A percentile compares a stretch with the other conserved stretches of the same genome.
Conservation (phyloP, 30 jellyfish, hydroid and myxozoan species). For the Morbakka virulenta region DNA sequence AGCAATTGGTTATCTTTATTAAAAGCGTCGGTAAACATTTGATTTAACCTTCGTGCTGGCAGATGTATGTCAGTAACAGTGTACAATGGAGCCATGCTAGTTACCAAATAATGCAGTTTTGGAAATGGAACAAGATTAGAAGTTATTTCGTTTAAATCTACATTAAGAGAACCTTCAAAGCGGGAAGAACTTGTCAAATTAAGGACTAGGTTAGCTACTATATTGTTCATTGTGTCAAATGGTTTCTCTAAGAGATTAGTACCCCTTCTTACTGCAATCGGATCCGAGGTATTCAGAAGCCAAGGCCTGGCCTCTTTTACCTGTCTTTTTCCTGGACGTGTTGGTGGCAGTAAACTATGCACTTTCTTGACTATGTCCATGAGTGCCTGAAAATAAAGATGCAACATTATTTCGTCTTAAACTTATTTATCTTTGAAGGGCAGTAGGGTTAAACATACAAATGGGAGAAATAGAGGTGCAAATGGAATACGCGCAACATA, state of each 20-base stretch:
- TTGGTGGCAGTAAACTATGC: conserved; percentile 40
- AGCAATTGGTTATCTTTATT: conserved; percentile 74
- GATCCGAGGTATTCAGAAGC: conserved; percentile 38
- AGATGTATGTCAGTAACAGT: conserved; percentile 57
- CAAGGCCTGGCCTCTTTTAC: conserved; percentile 20
- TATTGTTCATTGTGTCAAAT: conserved; percentile 79
- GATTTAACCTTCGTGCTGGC: conserved; percentile 74
- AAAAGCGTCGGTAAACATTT: conserved; percentile 95
- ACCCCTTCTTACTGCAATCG: conserved; percentile 10
- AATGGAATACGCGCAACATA: too few relatives aligned
- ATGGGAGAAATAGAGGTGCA: too few relatives aligned
- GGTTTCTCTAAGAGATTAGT: conserved; percentile 49
- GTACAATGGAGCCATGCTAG: conserved; percentile 92
- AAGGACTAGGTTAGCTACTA: conserved; percentile 77
- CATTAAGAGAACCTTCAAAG: conserved; percentile 86
- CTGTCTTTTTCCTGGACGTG: conserved; percentile 54
- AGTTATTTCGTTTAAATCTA: conserved; percentile 87
- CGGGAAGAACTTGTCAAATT: conserved; percentile 88
- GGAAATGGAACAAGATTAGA: conserved; percentile 92
- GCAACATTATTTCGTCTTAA: neutral
- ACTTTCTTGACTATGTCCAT: conserved; percentile 66
- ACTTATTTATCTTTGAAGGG: too few relatives aligned
- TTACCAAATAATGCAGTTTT: conserved; percentile 77
- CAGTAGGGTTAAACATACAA: too few relatives aligned
- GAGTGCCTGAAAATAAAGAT: conserved; percentile 48